phyloP scores from a whole-genome alignment of 2,888 invertebrate species.

The Flabesymbios commensalis region DNA sequence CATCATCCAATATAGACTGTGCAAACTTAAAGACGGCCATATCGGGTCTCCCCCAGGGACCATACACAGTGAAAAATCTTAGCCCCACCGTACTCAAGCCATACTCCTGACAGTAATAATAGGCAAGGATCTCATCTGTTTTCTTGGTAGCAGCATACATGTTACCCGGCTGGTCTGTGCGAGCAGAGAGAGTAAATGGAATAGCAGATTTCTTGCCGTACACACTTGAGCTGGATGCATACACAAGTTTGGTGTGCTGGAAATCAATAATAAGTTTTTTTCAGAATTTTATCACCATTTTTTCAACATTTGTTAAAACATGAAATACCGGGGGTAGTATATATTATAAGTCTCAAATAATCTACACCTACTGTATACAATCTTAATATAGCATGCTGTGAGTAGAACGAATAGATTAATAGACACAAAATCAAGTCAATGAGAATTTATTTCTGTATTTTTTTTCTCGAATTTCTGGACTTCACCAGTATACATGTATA shows the following conservation, averaged over 20 bases:
- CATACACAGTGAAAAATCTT: conserved; percentile 40
- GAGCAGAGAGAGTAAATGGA: conserved; percentile 24
- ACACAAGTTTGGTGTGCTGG: conserved; percentile 29
- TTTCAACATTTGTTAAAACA: too few relatives aligned
- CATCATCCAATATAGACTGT: conserved; percentile 16
- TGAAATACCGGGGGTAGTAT: too few relatives aligned
- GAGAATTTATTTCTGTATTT: too few relatives aligned
- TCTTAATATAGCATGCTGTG: background rate
- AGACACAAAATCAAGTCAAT: too few relatives aligned
- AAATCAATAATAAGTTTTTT: too few relatives aligned
- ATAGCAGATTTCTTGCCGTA: conserved; percentile 32
- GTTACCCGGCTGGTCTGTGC: conserved; percentile 30
- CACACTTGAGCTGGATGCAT: conserved; percentile 37
- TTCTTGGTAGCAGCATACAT: conserved; percentile 39
- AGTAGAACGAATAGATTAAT: too few relatives aligned
- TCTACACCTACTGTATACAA: background rate
- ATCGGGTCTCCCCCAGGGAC: conserved; percentile 39
- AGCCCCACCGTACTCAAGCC: conserved; percentile 25
- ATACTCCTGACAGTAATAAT: conserved; percentile 27
- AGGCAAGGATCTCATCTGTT: conserved; percentile 28
- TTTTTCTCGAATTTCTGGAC: too few relatives aligned
- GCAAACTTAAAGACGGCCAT: conserved; percentile 38
- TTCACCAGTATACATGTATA: too few relatives aligned
- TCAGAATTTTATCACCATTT: too few relatives aligned
- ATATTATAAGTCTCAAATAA: too few relatives aligned